phyloP scores from a whole-genome alignment of 1,140 invertebrate species.

The Drosophila quadrilineata region DNA sequence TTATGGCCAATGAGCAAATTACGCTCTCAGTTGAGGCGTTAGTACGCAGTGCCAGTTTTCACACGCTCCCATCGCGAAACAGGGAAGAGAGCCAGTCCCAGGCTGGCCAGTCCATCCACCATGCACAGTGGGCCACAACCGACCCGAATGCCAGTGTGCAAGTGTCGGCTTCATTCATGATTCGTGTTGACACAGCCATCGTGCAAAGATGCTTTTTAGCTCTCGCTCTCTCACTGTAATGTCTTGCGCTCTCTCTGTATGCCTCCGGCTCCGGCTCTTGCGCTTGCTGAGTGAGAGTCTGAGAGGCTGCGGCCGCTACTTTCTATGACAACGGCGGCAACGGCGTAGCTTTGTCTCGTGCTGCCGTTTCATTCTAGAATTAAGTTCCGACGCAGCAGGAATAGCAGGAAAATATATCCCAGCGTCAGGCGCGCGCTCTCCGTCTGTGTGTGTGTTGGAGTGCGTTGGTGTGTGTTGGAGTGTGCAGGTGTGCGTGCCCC shows the following conservation, averaged over 20 bases:
- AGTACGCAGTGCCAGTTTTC: constrained; percentile 39
- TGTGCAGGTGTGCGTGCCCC: constrained; percentile 28
- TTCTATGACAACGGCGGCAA: constrained; percentile 26
- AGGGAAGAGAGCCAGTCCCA: constrained; percentile 8
- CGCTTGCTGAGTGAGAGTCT: neutral
- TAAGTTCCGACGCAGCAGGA: constrained; percentile 69
- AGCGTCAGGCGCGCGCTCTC: constrained; percentile 37
- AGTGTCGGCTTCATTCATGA: neutral
- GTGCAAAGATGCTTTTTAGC: neutral
- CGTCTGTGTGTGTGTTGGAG: no score
- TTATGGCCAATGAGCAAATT: neutral
- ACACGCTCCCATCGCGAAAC: constrained; percentile 27
- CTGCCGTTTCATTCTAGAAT: constrained; percentile 63
- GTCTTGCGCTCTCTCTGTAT: constrained; percentile 17
- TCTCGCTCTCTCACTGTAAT: constrained; percentile 8
- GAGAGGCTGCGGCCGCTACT: constrained; percentile 49
- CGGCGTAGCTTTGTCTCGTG: constrained; percentile 47
- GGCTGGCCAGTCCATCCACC: neutral
- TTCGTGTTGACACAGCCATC: constrained; percentile 4
- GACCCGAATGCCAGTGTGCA: neutral
- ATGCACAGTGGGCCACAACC: constrained; percentile 20
- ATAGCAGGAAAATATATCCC: constrained; percentile 30
- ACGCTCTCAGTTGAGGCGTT: constrained; percentile 32
- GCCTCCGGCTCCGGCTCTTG: constrained; percentile 21
- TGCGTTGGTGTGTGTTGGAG: no score